A percentile compares a stretch with the other conserved stretches of the same genome.
These are phyloP conservation scores for Trichonephila clavipes DNA, from an alignment of 1,140 invertebrate genomes.

Conservation along the genomic window DNA sequence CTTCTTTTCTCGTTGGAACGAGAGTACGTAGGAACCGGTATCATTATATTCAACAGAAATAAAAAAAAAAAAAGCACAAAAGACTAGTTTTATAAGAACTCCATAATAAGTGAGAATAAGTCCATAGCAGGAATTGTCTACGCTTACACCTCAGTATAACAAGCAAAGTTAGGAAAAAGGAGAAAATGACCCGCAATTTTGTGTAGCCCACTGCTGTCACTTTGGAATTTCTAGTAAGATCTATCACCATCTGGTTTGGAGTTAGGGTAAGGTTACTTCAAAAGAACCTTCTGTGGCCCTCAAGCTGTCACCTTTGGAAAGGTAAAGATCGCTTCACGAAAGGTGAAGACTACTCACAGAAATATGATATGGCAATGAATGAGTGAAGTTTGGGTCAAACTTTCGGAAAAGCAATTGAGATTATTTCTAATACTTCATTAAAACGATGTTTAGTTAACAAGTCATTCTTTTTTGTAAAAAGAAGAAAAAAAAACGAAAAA, in stretches of 20 bases:
- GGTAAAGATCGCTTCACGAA: neutral
- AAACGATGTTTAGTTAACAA: too few relatives aligned
- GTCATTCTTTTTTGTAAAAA: too few relatives aligned
- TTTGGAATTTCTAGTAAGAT: conserved; percentile 39
- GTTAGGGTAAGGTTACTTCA: neutral
- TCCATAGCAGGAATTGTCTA: neutral
- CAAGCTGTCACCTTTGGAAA: neutral
- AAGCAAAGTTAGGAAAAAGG: neutral
- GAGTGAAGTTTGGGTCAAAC: too few relatives aligned
- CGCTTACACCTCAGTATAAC: neutral
- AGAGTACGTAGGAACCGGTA: too few relatives aligned
- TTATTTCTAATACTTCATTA: too few relatives aligned
- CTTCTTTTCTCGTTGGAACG: too few relatives aligned
- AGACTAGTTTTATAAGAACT: neutral
- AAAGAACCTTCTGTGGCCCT: neutral
- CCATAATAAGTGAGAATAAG: neutral
- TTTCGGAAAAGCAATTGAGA: too few relatives aligned
- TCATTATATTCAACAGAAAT: too few relatives aligned
- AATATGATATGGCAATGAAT: too few relatives aligned
- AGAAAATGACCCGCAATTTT: conserved; percentile 10
- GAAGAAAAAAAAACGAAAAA: too few relatives aligned
- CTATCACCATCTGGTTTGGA: conserved; percentile 27
- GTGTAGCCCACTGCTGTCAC: neutral
- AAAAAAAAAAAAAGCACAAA: too few relatives aligned
- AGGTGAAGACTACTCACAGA: too few relatives aligned